Base-by-base conservation (phyloP, 2,888 invertebrate species). In the Ormyrus pomaceus region DNA sequence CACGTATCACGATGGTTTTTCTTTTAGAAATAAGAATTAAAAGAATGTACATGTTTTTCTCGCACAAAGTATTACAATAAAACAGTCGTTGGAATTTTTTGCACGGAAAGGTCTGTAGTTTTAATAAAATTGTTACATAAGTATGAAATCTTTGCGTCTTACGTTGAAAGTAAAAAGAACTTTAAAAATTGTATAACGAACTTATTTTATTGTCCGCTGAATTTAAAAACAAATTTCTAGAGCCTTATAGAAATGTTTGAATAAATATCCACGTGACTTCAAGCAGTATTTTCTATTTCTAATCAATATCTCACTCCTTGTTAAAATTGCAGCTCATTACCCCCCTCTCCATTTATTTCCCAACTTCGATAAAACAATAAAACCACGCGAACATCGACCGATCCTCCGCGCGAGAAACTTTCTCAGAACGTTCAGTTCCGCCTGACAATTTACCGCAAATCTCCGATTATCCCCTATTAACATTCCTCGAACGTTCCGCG, bases 181-280 rank as follows among this genome's bases (percentile, higher is more conserved):
- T 70, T 70, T 10, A 13, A 55, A 62, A 55, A 64, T 71, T 64
- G 58, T 70, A 13, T 71, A 64, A 64, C 10, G 48, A 76, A 53
- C 56, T 77, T 77, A 77, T 56, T 56, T 68, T 9, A 7, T 50
- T 70, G 58, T 69, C 68, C 62, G 50, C 56, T 46, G 58, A 64
- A 51, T 71, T 82, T 70, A 13, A 50, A 53, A 58, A 50, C 46
- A 34, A 51, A 66, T 66, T 65, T 10, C 46, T 65, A 73, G 48
- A 48, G 19, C 50, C 56, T 64, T 55, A 53, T 64, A 55, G 13
- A 34, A 65, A 48, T 7, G 34, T 46, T 65, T 10, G 0, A 66
- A 51, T 9, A 66, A 66, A 34, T 19, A 19, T 34, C 34, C 34
- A 34, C 34, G 34, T 34, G 34, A 34, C 34, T 34, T 0, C 34